Evolutionary conservation across 2,797 vertebrate species (phyloP).

Genomic region (Eidolon dupreanum): DNA sequence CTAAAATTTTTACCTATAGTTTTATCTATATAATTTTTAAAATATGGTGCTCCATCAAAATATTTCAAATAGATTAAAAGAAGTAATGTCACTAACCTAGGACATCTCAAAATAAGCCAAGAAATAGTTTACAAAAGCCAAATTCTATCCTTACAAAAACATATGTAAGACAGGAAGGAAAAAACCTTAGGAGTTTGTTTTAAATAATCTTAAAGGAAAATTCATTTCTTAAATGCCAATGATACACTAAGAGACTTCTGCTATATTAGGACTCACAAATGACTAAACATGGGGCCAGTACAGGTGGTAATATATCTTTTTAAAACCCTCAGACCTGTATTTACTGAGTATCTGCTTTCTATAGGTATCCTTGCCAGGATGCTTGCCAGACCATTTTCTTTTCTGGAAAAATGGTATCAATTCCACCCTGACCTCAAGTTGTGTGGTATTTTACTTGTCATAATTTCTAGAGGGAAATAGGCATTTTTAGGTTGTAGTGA

Average conservation of each 20-base stretch:
- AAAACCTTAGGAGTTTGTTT: background rate
- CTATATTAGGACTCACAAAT: background rate
- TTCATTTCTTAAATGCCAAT: background rate
- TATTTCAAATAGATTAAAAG: conserved; percentile 19
- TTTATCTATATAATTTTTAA: background rate
- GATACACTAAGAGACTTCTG: background rate
- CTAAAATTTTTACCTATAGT: background rate
- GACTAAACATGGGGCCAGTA: background rate
- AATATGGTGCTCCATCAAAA: background rate
- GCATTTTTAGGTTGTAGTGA: background rate
- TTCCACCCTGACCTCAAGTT: background rate
- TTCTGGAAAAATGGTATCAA: background rate
- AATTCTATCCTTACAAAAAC: background rate
- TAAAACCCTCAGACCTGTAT: background rate
- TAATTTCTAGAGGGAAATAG: background rate
- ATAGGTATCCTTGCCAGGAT: background rate
- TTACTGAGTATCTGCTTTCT: background rate
- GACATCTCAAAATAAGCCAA: background rate
- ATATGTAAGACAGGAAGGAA: background rate
- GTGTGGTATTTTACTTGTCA: background rate
- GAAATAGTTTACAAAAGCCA: background rate
- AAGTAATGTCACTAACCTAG: background rate
- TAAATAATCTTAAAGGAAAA: conserved; percentile 29
- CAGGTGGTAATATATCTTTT: background rate
- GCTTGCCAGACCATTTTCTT: background rate